These are phyloP conservation scores for Dreissena rostriformis DNA, from an alignment of 1,140 invertebrate genomes.

Conservation along the genomic window DNA sequence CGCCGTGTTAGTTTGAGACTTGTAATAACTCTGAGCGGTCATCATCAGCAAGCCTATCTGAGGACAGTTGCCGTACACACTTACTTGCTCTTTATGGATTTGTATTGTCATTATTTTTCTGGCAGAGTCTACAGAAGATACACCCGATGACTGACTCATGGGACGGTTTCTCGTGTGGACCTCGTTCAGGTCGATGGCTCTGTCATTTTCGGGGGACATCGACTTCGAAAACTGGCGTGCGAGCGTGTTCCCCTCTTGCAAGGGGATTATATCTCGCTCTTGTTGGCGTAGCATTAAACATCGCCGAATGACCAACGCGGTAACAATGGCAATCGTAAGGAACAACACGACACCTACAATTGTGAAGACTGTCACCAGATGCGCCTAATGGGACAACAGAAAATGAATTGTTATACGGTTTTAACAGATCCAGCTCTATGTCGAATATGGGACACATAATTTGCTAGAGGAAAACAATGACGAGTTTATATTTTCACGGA, in stretches of 20 bases:
- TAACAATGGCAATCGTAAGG: not conserved
- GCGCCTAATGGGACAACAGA: too few species aligned
- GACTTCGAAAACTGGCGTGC: not conserved
- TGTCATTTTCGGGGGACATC: not conserved
- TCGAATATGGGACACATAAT: too few species aligned
- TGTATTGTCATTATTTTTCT: slow-evolving; percentile 4
- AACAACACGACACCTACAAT: slow-evolving; percentile 20
- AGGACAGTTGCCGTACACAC: slow-evolving; percentile 23
- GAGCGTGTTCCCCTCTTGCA: not conserved
- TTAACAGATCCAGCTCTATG: too few species aligned
- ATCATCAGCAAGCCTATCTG: slow-evolving; percentile 1
- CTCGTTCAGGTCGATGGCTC: slow-evolving; percentile 26
- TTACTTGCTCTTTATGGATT: slow-evolving; percentile 20
- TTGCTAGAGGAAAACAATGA: too few species aligned
- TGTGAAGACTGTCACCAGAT: too few species aligned
- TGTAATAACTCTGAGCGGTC: too few species aligned
- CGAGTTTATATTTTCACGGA: too few species aligned
- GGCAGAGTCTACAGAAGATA: not conserved
- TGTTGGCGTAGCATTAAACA: slow-evolving; percentile 17
- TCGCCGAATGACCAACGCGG: not conserved
- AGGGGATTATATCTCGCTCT: slow-evolving; percentile 3
- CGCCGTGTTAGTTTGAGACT: not conserved
- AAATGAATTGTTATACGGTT: too few species aligned
- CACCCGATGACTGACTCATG: not conserved
- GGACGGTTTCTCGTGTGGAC: not conserved